phyloP scores from a whole-genome alignment of 2,113 vertebrate species.

The Butastur rufipennis region DNA sequence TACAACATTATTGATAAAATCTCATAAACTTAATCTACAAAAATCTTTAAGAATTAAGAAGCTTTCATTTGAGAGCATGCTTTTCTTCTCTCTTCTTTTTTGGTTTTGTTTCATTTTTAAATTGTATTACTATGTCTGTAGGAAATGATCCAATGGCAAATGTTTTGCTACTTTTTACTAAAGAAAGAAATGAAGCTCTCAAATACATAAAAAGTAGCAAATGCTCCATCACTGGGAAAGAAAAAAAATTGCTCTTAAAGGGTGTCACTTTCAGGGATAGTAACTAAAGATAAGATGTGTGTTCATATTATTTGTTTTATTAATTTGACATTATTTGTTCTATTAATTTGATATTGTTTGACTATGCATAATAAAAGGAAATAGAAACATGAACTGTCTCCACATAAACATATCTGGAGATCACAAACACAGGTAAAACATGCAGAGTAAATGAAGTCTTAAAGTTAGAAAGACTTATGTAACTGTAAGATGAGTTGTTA shows the following conservation, averaged over 20 bases:
- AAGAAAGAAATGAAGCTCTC: neutral
- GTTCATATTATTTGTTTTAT: neutral
- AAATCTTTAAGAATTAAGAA: neutral
- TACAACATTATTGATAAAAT: neutral
- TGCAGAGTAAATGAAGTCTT: neutral
- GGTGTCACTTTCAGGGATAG: neutral
- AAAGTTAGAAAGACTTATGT: neutral
- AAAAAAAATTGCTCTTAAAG: neutral
- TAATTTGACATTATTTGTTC: neutral
- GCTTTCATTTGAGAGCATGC: rapidly evolving
- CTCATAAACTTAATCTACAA: neutral
- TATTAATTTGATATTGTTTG: neutral
- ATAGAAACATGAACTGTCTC: neutral
- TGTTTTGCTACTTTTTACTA: neutral
- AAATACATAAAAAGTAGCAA: neutral
- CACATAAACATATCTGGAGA: neutral
- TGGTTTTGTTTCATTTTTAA: neutral
- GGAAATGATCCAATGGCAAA: neutral
- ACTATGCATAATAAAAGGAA: neutral
- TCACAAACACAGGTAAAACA: neutral
- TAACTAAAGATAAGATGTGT: neutral
- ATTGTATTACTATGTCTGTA: neutral
- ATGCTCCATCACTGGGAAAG: neutral
- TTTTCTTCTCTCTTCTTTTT: neutral
- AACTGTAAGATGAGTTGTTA: neutral